Evolutionary conservation across 2,888 invertebrate species (phyloP), one percentile per base, ranked within the genome.

Genomic region (Phragmatobia fuliginosa): DNA sequence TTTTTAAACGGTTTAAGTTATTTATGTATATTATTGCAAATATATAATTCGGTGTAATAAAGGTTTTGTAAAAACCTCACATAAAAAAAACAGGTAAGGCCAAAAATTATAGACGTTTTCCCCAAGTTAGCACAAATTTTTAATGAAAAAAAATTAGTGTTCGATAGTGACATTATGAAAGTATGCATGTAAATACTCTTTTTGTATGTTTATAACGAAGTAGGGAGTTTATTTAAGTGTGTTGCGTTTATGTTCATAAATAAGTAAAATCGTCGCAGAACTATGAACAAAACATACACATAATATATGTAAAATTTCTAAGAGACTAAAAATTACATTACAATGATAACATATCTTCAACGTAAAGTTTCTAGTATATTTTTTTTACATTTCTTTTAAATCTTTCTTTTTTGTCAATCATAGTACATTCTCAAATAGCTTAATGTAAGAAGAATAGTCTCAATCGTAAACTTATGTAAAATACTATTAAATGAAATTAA

Each of bases 51-150:
- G 73, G 70, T 74, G 70, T 74, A 32, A 65, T 68, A 63, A 71
- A 73, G 85, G 86, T 89, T 91, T 90, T 87, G 71, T 82, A 82
- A 90, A 91, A 90, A 87, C 87, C 89, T 79, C 45, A 73, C 33
- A 56, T 31, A 71, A 32, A 63, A 3, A 79, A 68, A 62, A 66
- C 73, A 73, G 72, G 73, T 85, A 86, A 87, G 90, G 89, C 91
- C 89, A 91, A 91, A 86, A 80, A 81, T 76, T 59, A 76, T 71
- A 66, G 33, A 63, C 60, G 68, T 74, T 88, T n/a, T 90, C 88
- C 89, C 90, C 87, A 88, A 84, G 61, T 81, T 81, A 87, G 92
- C 94, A 92, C 93, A 92, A 92, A 86, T 86, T 88, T 87, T 85
- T 82, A 76, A 76, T 82, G n/a, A n/a, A n/a, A n/a, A n/a, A 73